phyloP scores from a whole-genome alignment of 2,888 invertebrate species.

The Heteropelma amictum region DNA sequence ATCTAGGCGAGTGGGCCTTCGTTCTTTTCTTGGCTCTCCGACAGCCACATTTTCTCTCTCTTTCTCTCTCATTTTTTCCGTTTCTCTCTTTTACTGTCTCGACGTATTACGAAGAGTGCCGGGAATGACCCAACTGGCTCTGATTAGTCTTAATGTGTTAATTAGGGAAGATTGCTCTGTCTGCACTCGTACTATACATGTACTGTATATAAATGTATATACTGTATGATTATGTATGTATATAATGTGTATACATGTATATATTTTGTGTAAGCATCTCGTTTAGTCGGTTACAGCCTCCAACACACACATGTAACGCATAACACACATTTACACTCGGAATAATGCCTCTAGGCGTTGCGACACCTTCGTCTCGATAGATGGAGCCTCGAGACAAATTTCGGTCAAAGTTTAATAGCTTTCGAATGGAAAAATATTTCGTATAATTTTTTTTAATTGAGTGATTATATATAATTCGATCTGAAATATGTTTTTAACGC shows the following conservation, averaged over 20 bases:
- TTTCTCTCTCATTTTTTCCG: conserved; percentile 12
- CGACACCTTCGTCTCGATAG: conserved; percentile 29
- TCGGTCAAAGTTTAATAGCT: background rate
- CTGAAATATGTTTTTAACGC: too few species aligned
- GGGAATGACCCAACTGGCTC: conserved; percentile 74
- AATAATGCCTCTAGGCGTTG: conserved; percentile 22
- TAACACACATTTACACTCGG: background rate
- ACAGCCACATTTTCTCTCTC: conserved; percentile 7
- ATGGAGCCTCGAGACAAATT: conserved; percentile 28
- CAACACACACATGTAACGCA: conserved; percentile 14
- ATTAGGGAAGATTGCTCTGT: conserved; percentile 75
- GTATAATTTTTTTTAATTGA: background rate
- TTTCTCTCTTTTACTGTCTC: conserved; percentile 23
- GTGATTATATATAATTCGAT: too few species aligned
- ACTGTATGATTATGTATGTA: too few species aligned
- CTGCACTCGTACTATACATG: conserved; percentile 56
- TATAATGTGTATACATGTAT: conserved; percentile 15
- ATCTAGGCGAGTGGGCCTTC: conserved; percentile 75
- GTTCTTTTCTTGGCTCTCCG: conserved; percentile 44
- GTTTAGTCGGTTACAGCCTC: conserved; percentile 32
- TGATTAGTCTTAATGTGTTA: conserved; percentile 77
- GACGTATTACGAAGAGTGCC: conserved; percentile 51
- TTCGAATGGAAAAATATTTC: conserved; percentile 14
- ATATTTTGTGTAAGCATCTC: conserved; percentile 19
- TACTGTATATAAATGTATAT: conserved; percentile 13